A percentile compares a stretch with the other conserved stretches of the same genome.
Evolutionary conservation across 1,140 invertebrate species (phyloP).

Genomic region (Stenopsyche tienmushanensis): DNA sequence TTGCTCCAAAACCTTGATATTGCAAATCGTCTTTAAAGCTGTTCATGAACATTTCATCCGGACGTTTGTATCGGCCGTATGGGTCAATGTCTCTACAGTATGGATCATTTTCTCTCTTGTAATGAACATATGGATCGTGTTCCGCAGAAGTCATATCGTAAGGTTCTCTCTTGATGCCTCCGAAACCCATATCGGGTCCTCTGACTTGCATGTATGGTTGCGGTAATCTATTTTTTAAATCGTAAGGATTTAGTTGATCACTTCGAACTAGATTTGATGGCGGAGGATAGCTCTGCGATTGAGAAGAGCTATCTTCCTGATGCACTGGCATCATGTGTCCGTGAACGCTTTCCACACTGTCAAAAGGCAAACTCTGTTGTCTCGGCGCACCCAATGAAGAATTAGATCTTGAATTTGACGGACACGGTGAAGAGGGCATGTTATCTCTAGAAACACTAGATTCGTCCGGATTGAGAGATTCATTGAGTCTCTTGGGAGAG

Average conservation of each 20-base stretch:
- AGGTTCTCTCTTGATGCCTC: slow-evolving; percentile 42
- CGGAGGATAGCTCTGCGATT: slow-evolving; percentile 36
- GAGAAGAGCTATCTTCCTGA: slow-evolving; percentile 39
- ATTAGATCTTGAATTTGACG: slow-evolving; percentile 39
- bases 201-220: slow-evolving; percentile 37
- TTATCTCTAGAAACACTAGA: slow-evolving; percentile 43
- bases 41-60: slow-evolving; percentile 39
- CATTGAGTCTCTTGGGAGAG: slow-evolving; percentile 35
- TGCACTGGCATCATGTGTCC: slow-evolving; percentile 22
- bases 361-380: slow-evolving; percentile 22
- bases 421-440: slow-evolving; percentile 31
- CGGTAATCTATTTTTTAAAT: slow-evolving; percentile 35
- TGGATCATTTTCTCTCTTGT: slow-evolving; percentile 43
- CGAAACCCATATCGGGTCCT: slow-evolving; percentile 37
- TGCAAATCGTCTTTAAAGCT: slow-evolving; percentile 38
- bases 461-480: slow-evolving; percentile 38
- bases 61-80: slow-evolving; percentile 37
- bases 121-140: slow-evolving; percentile 44
- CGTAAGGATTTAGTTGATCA: slow-evolving; percentile 38
- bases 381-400: slow-evolving; percentile 35
- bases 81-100: slow-evolving; percentile 46
- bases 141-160: slow-evolving; percentile 51
- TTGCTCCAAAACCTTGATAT: slow-evolving; percentile 34
- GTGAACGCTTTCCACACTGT: slow-evolving; percentile 17
- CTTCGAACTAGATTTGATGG: slow-evolving; percentile 3